Base-by-base conservation (phyloP, 2,888 invertebrate species). In the Melinopterus prodromus region DNA sequence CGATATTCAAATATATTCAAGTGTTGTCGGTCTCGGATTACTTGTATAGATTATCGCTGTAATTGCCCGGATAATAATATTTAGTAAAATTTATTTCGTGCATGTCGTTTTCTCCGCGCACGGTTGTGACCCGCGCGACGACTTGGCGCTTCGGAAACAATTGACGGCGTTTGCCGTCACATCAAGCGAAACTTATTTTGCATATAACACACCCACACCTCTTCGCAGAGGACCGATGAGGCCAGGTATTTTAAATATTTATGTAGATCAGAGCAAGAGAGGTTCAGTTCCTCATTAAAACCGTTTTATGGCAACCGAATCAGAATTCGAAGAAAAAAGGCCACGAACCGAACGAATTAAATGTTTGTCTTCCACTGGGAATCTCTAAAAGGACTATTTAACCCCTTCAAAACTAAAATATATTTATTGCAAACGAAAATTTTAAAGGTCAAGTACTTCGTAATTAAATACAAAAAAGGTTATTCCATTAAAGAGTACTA, bases 191-290 rank as follows among this genome's bases (percentile, higher is more conserved):
- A 80, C 78, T 81, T 82, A 80, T 80, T 82, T 82, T 82, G 82
- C 80, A 82, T 82, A 82, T 53, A 53, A 78, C 79, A 80, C 80
- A 79, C 82, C 80, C 79, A 80, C 80, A 80, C 80, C 76, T 71
- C 72, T 78, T 71, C 9, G 36, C 36, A 26, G 53, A 53, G 78
- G 78, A 77, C 78, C 78, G 77, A 80, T 81, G 77, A 77, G 74
- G n/a, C 36, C 79, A 79, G 82, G 83, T 81, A 83, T 83, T 83
- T 82, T 80, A 82, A 83, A 82, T 83, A 83, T 83, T 83, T 83
- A 83, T 83, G 82, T 82, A 83, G 82, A 83, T 82, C 82, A 82
- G 82, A 77, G 77, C 79, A 80, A 78, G 78, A 79, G 79, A 80
- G 77, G 77, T 81, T 81, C 78, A 77, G 80, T 78, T 78, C 78